Percentiles rank a stretch among this genome's conserved stretches.
phyloP scores from a whole-genome alignment of 2,888 invertebrate genomes.

The Tachina lurida region DNA sequence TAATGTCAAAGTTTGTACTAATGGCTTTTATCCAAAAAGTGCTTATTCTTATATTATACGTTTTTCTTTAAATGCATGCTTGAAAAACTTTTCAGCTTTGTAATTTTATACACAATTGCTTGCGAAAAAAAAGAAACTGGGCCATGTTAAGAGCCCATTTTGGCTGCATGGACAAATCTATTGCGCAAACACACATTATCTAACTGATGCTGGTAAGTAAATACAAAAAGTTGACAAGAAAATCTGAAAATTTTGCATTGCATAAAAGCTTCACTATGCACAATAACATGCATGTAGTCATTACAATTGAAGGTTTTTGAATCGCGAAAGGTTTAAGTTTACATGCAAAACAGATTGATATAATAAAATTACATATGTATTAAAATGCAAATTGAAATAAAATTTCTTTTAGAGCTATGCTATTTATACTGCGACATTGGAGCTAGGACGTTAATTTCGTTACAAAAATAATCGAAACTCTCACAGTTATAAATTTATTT shows the following conservation, averaged over 20 bases:
- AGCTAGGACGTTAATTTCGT: too few relatives aligned
- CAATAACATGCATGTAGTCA: background rate
- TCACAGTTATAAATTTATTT: too few relatives aligned
- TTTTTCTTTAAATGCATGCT: constrained; percentile 26
- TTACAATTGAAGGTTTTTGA: background rate
- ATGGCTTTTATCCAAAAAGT: constrained; percentile 31
- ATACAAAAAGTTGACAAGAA: background rate
- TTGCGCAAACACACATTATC: constrained; percentile 25
- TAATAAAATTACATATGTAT: too few relatives aligned
- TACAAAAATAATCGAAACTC: too few relatives aligned
- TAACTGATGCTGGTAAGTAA: constrained; percentile 11
- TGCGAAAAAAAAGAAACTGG: constrained; percentile 32
- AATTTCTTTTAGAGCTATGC: background rate
- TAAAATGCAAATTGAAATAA: background rate
- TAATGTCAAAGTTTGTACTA: constrained; percentile 46
- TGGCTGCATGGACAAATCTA: constrained; percentile 24
- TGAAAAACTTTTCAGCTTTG: constrained; percentile 40
- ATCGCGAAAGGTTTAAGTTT: background rate
- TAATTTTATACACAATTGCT: constrained; percentile 17
- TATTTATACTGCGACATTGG: too few relatives aligned
- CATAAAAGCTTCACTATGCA: background rate
- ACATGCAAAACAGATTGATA: too few relatives aligned
- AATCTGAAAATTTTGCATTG: background rate
- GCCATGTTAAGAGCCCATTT: constrained; percentile 37
- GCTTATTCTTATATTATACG: constrained; percentile 22